phyloP scores from a whole-genome alignment of 1,140 invertebrate genomes.

The Euura lappo region DNA sequence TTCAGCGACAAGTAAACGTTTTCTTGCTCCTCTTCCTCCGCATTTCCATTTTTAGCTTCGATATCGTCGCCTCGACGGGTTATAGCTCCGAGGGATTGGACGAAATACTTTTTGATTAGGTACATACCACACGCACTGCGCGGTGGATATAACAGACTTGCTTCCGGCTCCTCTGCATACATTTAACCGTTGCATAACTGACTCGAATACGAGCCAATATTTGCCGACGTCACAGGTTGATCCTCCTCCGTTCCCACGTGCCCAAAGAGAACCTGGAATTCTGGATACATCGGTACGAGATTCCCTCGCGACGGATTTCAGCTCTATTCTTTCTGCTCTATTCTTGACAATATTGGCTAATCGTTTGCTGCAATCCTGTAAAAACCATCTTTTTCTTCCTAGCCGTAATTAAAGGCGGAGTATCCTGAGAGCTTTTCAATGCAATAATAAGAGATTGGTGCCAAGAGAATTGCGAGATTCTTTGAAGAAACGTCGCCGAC shows the following conservation, averaged over 20 bases:
- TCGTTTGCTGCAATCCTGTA: too few relatives aligned
- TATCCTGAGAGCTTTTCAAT: neutral
- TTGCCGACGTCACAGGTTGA: slow-evolving; percentile 43
- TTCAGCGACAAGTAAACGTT: neutral
- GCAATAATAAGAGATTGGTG: slow-evolving; percentile 3
- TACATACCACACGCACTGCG: neutral
- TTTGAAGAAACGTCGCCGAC: neutral
- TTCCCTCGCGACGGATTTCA: too few relatives aligned
- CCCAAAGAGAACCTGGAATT: slow-evolving; percentile 19
- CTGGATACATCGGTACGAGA: too few relatives aligned
- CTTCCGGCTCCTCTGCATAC: slow-evolving; percentile 19
- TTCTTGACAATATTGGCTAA: too few relatives aligned
- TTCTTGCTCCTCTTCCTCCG: neutral
- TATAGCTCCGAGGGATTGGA: neutral
- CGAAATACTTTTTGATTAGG: slow-evolving; percentile 2
- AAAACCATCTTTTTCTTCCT: too few relatives aligned
- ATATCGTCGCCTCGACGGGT: neutral
- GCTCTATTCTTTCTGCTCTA: too few relatives aligned
- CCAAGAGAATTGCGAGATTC: neutral
- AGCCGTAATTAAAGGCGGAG: too few relatives aligned
- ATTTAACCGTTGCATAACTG: slow-evolving; percentile 43
- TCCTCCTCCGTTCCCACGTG: slow-evolving; percentile 37
- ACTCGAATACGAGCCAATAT: slow-evolving; percentile 47
- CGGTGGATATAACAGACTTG: too few relatives aligned
- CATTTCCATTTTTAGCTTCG: neutral